Evolutionary conservation across 2,797 vertebrate genomes (phyloP).

Genomic region (Premnoplex brunnescens): DNA sequence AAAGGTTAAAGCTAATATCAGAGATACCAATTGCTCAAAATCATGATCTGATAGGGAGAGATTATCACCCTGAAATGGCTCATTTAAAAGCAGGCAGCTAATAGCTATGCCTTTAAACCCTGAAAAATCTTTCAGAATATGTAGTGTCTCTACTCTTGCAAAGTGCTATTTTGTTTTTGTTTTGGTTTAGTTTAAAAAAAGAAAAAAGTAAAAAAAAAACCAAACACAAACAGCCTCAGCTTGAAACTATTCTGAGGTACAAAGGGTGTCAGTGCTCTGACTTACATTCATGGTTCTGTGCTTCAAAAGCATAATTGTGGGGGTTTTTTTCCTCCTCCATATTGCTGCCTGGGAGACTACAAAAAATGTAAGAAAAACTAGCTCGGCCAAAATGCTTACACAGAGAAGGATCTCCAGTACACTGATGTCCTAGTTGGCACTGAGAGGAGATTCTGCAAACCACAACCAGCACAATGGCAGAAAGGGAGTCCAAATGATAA

Average conservation of each 20-base stretch:
- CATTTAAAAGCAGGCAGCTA: slow-evolving; percentile 8
- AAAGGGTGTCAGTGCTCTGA: not conserved
- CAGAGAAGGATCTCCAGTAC: not conserved
- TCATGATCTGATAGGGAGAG: not conserved
- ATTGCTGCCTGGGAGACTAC: not conserved
- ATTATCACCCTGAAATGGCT: slow-evolving; percentile 36
- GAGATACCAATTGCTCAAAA: not conserved
- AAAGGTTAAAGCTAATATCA: slow-evolving; percentile 20
- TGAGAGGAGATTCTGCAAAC: not conserved
- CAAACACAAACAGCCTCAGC: not conserved
- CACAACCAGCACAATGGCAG: not conserved
- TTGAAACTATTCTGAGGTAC: not conserved
- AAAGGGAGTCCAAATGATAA: not conserved
- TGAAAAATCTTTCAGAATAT: not conserved
- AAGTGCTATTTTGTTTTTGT: not conserved
- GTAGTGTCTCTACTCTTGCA: not conserved
- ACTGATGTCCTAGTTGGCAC: not conserved
- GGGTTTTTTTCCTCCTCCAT: not conserved
- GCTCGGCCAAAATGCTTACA: not conserved
- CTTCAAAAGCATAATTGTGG: not conserved
- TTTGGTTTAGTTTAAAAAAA: not conserved
- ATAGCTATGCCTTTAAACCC: not conserved
- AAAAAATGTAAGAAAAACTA: not conserved
- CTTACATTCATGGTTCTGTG: not conserved
- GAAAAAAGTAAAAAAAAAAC: no score